Evolutionary conservation across 2,888 invertebrate species (phyloP), one percentile per base, ranked within the genome.

Genomic region (Heterodera filipjevi): DNA sequence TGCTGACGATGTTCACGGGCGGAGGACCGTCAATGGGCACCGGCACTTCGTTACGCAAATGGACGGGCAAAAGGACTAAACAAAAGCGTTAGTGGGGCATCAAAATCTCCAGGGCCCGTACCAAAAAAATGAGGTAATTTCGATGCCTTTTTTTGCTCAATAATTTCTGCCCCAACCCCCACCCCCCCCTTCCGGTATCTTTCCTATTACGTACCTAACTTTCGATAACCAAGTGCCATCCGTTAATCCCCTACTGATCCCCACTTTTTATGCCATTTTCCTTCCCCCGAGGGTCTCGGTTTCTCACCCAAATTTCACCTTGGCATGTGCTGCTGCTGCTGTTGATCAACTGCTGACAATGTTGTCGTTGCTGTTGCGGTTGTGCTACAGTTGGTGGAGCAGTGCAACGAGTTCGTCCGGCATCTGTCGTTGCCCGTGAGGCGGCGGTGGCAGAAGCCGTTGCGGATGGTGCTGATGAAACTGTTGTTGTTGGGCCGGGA

Each of bases 1-100:
- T 59, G 59, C n/a, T 27, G 27, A 59, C 59, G 27, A 59, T 77
- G n/a, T 53, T 59, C 22, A 71, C 44, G n/a, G 77, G 64, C 74
- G 74, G 75, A 5, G 87, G 87, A 14, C 85, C 86, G 76, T 87
- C 87, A 59, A 87, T 87, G 74, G 87, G 85, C 19, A 87, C 83
- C 0, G 87, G 87, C 39, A 87, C 85, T 71, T 83, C 83, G 66
- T 82, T 82, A 14, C 83, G 80, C 39, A 83, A 74, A 35, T 72
- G 59, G 59, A 22, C 68, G 12, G 59, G 32, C 49, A 46, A 72
- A 72, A 53, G 66, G 2, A 19, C 30, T 74, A 27, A 27, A 49
- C 49, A 49, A 72, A 39, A 39, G 12, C 6, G 8, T 35, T 5
- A 30, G 44, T 19, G 72, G 33, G n/a, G n/a, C n/a, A n/a, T n/a